Percentiles rank a stretch among this genome's conserved stretches.
Evolutionary conservation across 2,888 invertebrate species (phyloP).

Genomic region (Drosophila subquinaria): DNA sequence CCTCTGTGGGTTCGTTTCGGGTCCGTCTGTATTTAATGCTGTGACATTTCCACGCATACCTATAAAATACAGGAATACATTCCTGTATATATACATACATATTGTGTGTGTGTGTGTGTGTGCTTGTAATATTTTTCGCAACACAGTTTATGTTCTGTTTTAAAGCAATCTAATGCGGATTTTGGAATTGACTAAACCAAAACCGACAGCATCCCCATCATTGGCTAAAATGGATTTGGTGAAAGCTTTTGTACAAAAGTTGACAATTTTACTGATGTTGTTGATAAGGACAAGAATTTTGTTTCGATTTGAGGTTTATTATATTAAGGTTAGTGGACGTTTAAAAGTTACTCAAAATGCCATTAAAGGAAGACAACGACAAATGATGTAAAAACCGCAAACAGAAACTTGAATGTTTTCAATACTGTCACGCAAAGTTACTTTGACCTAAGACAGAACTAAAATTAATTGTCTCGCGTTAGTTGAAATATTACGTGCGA

Average conservation of each 20-base stretch:
- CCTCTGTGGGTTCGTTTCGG: conserved; percentile 15
- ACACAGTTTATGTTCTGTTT: conserved; percentile 48
- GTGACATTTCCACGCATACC: conserved; percentile 55
- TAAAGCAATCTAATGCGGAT: conserved; percentile 63
- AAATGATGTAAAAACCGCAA: conserved; percentile 31
- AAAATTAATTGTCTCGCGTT: conserved; percentile 39
- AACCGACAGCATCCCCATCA: conserved; percentile 6
- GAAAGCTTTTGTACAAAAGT: conserved; percentile 35
- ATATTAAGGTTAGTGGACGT: conserved; percentile 14
- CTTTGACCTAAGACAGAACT: conserved; percentile 3
- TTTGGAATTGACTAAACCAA: conserved; percentile 28
- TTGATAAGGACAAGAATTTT: conserved; percentile 16
- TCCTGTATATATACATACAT: conserved; percentile 26
- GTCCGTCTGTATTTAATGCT: conserved; percentile 53
- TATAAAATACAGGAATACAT: conserved; percentile 43
- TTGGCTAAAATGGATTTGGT: conserved; percentile 37
- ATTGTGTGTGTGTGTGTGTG: conserved; percentile 6
- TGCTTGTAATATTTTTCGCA: conserved; percentile 22
- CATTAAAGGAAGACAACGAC: conserved; percentile 49
- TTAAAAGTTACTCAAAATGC: conserved; percentile 56
- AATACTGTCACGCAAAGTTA: conserved; percentile 31
- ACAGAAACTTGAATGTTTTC: conserved; percentile 10
- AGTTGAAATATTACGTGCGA: conserved; percentile 30
- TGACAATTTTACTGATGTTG: conserved; percentile 52
- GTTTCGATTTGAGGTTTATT: conserved; percentile 8